Percentiles rank a stretch among this genome's conserved stretches.
These are phyloP conservation scores for Pelmatolapia mariae DNA, from an alignment of 2,113 vertebrate genomes.

Conservation along the genomic window DNA sequence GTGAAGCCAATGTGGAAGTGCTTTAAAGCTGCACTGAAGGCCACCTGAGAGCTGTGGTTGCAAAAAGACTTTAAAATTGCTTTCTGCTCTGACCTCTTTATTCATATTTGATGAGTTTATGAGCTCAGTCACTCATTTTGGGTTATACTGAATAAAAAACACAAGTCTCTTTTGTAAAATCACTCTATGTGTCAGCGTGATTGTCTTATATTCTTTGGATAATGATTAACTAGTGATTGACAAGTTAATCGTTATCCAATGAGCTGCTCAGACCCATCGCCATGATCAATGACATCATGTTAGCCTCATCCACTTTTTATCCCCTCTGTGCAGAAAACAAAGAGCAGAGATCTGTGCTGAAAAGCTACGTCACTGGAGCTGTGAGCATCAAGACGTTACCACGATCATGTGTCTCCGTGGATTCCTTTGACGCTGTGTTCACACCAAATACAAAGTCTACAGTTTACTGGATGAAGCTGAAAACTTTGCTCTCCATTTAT, in stretches of 20 bases:
- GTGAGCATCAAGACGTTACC: not conserved
- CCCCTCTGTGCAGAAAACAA: not conserved
- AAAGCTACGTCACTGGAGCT: not conserved
- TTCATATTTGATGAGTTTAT: not conserved
- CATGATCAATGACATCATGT: not conserved
- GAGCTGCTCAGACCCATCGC: not conserved
- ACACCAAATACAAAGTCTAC: not conserved
- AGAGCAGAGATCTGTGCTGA: not conserved
- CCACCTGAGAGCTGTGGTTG: not conserved
- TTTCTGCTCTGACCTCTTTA: not conserved
- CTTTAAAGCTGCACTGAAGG: not conserved
- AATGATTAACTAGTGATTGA: not conserved
- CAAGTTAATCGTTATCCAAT: not conserved
- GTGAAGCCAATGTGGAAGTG: not conserved
- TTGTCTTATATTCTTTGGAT: not conserved
- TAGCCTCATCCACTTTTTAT: not conserved
- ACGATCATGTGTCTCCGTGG: rapidly evolving
- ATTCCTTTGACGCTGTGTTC: not conserved
- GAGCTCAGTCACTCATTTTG: not conserved
- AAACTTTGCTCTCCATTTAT: not conserved
- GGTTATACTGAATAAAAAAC: not conserved
- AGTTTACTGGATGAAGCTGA: not conserved
- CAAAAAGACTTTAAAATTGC: not conserved
- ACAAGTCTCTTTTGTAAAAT: not conserved
- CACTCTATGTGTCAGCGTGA: not conserved